These are phyloP conservation scores for Chaetophractus vellerosus DNA, from an alignment of 2,797 vertebrate genomes.

Conservation along the genomic window DNA sequence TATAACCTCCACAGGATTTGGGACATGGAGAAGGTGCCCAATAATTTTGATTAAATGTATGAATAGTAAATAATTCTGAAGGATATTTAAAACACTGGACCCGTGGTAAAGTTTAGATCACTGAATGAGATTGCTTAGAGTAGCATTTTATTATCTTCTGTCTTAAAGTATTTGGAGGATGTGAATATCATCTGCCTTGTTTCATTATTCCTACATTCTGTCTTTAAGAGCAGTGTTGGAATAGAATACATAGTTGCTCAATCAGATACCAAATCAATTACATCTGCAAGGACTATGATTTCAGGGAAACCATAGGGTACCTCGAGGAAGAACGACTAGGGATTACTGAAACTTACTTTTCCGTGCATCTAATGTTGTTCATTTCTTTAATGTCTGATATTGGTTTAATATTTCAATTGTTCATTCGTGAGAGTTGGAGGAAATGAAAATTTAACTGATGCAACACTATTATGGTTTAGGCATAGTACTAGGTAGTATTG, in stretches of 20 bases:
- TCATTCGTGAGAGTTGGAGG: background rate
- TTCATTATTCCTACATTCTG: background rate
- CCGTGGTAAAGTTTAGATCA: conserved; percentile 28
- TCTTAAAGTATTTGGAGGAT: conserved; percentile 34
- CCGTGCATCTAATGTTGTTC: background rate
- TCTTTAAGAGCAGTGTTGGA: background rate
- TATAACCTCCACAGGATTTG: background rate
- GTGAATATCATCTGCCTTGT: background rate
- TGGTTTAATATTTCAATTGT: background rate
- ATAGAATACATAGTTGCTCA: background rate
- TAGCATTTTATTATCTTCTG: background rate
- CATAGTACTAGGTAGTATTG: background rate
- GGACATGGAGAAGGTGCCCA: background rate
- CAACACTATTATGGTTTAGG: background rate
- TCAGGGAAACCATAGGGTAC: background rate
- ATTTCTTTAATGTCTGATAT: background rate
- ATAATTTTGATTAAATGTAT: background rate
- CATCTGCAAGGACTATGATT: background rate
- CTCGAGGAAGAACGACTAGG: background rate
- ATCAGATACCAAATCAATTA: background rate
- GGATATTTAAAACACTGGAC: background rate
- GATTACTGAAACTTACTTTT: conserved; percentile 38
- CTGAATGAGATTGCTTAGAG: background rate
- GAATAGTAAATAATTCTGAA: background rate
- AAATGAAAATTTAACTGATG: conserved; percentile 41